Conservation (phyloP, 2,113 vertebrate genomes). For the Bufo bufo region DNA sequence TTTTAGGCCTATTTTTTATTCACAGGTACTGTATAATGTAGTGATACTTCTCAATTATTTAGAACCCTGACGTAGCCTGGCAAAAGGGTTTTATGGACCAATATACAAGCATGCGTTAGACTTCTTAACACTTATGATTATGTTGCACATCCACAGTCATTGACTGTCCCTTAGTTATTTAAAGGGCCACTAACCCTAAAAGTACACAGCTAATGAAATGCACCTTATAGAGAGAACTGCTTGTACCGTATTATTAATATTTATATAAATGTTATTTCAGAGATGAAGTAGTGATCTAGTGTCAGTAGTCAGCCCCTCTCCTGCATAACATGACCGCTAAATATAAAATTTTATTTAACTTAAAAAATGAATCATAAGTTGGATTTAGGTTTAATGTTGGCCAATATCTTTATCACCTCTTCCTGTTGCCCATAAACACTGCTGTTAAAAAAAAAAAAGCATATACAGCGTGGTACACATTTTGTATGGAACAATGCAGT, state of each 20-base stretch:
- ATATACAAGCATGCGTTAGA: not conserved
- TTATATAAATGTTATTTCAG: not conserved
- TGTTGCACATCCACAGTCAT: not conserved
- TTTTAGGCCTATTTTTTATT: conserved; percentile 4
- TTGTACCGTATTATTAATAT: not conserved
- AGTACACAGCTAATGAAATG: not conserved
- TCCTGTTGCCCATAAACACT: no score
- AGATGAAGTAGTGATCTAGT: not conserved
- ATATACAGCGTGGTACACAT: no score
- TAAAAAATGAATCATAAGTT: not conserved
- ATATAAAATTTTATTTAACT: not conserved
- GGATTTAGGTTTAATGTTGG: no score
- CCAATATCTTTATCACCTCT: no score
- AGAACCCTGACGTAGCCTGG: not conserved
- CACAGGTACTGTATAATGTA: not conserved
- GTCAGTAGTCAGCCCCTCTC: not conserved
- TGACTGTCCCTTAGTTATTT: not conserved
- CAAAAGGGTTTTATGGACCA: not conserved
- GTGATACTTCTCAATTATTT: not conserved
- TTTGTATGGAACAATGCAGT: no score
- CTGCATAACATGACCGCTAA: not conserved
- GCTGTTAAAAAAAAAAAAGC: no score
- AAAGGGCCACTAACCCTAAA: not conserved
- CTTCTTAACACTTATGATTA: not conserved
- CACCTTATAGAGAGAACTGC: not conserved